Evolutionary conservation across 2,888 invertebrate genomes (phyloP), one percentile per base, ranked within the genome.

Genomic region (Fragum sueziense): DNA sequence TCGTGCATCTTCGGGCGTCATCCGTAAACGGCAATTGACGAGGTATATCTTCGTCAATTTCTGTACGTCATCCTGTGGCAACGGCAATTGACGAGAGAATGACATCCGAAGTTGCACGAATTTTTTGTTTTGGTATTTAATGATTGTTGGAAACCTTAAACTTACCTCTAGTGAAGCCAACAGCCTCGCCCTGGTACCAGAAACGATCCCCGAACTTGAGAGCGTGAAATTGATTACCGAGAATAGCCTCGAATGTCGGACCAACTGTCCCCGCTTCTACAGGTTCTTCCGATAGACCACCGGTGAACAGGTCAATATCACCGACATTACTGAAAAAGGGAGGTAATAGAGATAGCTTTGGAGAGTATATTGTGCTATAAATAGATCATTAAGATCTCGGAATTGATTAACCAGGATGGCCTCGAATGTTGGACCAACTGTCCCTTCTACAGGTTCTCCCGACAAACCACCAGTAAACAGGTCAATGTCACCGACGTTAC

Each of bases 151-250:
- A 14, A 6, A 14, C 37, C 37, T 9, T 37, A 37, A 37, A 29
- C 65, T n/a, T 37, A 80, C 76, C 73, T 25, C 1, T 2, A 1
- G 20, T 76, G n/a, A 70, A 80, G 4, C 67, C 72, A 22, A 65
- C 73, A n/a, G 37, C 70, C 3, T 54, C 22, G 4, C 67, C 70
- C 29, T 79, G 79, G 31, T 72, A 79, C 72, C 75, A 79, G 62
- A 75, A 75, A 9, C 79, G 37, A 54, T 79, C 79, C 14, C 74
- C 78, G 47, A 65, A 78, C 54, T 78, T 78, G 20, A 78, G 74
- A 7, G 51, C 27, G 25, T 31, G 22, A 47, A 78, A 78, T 33
- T 78, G 78, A 9, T 54, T n/a, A 3, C 78, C 78, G 3, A 78
- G 61, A 29, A 78, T 52, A 67, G 74, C 74, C 27, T 74, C 62